Conservation (phyloP, 2,888 invertebrate species). For the Drosophila niveifrons region DNA sequence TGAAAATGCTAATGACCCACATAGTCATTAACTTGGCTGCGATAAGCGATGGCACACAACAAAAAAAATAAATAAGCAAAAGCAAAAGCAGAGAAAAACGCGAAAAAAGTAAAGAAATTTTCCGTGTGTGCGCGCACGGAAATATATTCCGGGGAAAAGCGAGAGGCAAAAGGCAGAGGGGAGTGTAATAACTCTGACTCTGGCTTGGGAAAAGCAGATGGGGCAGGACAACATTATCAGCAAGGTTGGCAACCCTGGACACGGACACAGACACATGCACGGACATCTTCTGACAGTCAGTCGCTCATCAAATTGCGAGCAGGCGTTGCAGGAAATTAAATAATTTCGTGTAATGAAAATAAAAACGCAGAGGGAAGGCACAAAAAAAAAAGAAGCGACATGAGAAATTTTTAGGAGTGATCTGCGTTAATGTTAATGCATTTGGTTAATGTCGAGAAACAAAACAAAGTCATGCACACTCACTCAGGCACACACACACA, state of each 20-base stretch:
- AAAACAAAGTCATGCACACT: constrained; percentile 44
- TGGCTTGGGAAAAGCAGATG: constrained; percentile 31
- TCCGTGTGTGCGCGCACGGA: constrained; percentile 39
- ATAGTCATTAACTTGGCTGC: constrained; percentile 75
- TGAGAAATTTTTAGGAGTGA: constrained; percentile 23
- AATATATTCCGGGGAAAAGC: constrained; percentile 26
- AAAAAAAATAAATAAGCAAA: constrained; percentile 4
- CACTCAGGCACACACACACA: constrained; percentile 6
- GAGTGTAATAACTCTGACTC: constrained; percentile 47
- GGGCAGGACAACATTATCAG: constrained; percentile 47
- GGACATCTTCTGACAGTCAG: constrained; percentile 60
- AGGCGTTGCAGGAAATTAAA: constrained; percentile 80
- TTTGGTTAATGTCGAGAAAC: constrained; percentile 46
- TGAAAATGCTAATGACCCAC: constrained; percentile 75
- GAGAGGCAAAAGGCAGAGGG: neutral
- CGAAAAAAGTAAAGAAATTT: constrained; percentile 49
- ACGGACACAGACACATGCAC: constrained; percentile 6
- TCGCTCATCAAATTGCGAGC: constrained; percentile 74
- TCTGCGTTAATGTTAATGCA: constrained; percentile 73
- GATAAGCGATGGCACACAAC: constrained; percentile 64
- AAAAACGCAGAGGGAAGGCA: constrained; percentile 6
- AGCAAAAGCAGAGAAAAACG: neutral
- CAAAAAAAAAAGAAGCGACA: neutral
- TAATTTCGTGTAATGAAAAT: constrained; percentile 74
- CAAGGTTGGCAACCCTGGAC: neutral